phyloP scores from a whole-genome alignment of 1,140 invertebrate genomes.

The Globodera ellingtonae region DNA sequence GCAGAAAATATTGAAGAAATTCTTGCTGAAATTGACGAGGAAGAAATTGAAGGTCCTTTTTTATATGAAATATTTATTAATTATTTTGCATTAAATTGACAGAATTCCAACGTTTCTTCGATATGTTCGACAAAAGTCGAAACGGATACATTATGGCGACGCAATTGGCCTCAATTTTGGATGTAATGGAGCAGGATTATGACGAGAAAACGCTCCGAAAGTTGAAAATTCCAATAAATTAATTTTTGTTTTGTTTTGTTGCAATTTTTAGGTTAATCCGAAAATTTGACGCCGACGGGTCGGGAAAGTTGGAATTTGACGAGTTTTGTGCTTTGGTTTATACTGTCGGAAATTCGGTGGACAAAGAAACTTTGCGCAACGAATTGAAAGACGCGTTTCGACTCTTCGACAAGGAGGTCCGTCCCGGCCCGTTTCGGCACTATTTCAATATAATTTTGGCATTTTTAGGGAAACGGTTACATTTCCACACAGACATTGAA shows the following conservation, averaged over 20 bases:
- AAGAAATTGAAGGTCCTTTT: slow-evolving; percentile 54
- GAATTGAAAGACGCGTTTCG: slow-evolving; percentile 62
- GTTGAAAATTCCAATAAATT: not conserved
- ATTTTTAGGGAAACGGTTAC: slow-evolving; percentile 57
- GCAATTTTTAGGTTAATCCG: slow-evolving; percentile 46
- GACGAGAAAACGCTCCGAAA: slow-evolving; percentile 57
- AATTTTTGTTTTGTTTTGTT: not conserved
- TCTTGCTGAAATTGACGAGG: slow-evolving; percentile 62
- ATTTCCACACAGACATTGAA: slow-evolving; percentile 59
- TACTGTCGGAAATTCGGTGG: slow-evolving; percentile 61
- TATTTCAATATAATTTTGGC: not conserved
- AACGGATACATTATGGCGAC: slow-evolving; percentile 65
- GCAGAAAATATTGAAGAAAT: slow-evolving; percentile 64
- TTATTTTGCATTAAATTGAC: not conserved
- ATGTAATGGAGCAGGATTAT: slow-evolving; percentile 62
- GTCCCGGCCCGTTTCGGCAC: no score
- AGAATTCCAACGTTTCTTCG: slow-evolving; percentile 59
- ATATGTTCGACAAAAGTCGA: slow-evolving; percentile 61
- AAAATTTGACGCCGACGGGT: slow-evolving; percentile 62
- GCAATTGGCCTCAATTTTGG: slow-evolving; percentile 62
- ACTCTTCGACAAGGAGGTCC: slow-evolving; percentile 61
- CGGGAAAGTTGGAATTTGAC: slow-evolving; percentile 62
- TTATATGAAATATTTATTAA: not conserved
- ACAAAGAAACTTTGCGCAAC: slow-evolving; percentile 61
- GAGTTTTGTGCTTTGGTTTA: slow-evolving; percentile 62